Evolutionary conservation across 2,888 invertebrate species (phyloP), one percentile per base, ranked within the genome.

Genomic region (Iphiclides podalirius): DNA sequence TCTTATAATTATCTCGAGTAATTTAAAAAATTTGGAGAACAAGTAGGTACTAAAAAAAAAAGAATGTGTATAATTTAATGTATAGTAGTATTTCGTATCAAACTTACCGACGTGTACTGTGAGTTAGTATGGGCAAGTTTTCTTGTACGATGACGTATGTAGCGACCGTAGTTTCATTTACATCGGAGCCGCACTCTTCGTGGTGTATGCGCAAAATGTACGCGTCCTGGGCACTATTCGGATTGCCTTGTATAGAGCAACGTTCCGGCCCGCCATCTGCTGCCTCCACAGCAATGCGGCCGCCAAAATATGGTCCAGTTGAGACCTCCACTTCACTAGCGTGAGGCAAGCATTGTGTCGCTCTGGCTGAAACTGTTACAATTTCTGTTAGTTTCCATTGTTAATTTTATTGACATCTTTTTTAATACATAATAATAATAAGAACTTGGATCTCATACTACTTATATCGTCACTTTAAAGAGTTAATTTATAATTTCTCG

Each of bases 131-230:
- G 2, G 94, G 94, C 49, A 94, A 79, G 77, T 94, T 95, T 74
- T 95, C 95, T 73, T 95, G 95, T 4, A 95, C 95, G 23, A 95
- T 91, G 17, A 95, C 94, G 70, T 94, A 95, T 0, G 94, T 95
- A 34, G 95, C 94, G 15, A 95, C 95, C 0, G 94, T 94, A 14
- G 94, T 94, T 39, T 93, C 93, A 61, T 95, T 94, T 17, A 94
- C 93, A 62, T 91, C 89, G 37, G 94, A 94, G 37, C 94, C 94
- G 66, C 95, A 95, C 61, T 91, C 90, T 41, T 92, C 91, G 67
- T 95, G 94, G 70, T 93, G 92, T 55, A 95, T 94, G 52, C 93
- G 83, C 66, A 95, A 88, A 0, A 92, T 92, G 77, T 95, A 95
- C 0, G 91, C 92, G 58, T 94, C 94, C 60, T 92, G 91, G 0